These are phyloP conservation scores for Papilio elwesi DNA, from an alignment of 2,888 invertebrate species.

Conservation along the genomic window DNA sequence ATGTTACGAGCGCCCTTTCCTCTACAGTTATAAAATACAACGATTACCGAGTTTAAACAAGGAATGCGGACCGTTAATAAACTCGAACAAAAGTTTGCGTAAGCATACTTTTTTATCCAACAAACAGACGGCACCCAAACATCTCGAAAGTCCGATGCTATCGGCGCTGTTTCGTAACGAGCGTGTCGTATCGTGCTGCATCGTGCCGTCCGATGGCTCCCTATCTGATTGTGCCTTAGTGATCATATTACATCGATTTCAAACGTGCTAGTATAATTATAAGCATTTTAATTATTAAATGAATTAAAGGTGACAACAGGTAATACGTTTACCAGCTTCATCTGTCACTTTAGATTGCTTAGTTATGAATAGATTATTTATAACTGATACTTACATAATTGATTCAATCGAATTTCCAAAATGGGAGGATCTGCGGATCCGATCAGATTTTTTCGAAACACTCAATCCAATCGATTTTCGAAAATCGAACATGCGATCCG, in stretches of 20 bases:
- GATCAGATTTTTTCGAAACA: too few species aligned
- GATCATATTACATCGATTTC: constrained; percentile 43
- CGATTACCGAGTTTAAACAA: constrained; percentile 38
- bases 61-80: constrained; percentile 46
- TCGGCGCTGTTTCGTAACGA: constrained; percentile 70
- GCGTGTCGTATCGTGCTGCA: constrained; percentile 62
- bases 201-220: constrained; percentile 59
- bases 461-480: too few species aligned
- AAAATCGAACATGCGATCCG: neutral
- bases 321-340: neutral
- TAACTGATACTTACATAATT: neutral
- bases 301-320: constrained; percentile 6
- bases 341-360: constrained; percentile 31
- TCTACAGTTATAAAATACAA: constrained; percentile 12
- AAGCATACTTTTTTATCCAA: constrained; percentile 67
- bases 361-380: neutral
- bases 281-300: constrained; percentile 4
- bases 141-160: constrained; percentile 74
- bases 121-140: constrained; percentile 66
- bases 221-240: constrained; percentile 52
- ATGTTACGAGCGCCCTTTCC: neutral
- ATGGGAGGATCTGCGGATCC: neutral
- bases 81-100: constrained; percentile 68
- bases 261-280: neutral
- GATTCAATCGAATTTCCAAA: neutral